phyloP scores from a whole-genome alignment of 2,888 invertebrate genomes.

The Trachelus tabidus region DNA sequence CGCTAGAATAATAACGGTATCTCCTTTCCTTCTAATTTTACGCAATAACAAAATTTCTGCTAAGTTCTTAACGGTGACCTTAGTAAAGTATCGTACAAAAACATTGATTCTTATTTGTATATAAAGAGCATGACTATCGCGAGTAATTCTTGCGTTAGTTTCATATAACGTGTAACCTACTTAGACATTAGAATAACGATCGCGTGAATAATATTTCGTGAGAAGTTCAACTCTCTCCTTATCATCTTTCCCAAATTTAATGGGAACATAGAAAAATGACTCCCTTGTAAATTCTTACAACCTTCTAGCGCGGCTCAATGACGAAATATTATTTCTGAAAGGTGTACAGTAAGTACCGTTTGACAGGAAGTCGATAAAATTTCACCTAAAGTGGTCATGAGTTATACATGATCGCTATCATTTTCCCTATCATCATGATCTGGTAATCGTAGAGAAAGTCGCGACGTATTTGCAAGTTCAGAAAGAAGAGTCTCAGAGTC shows the following conservation, averaged over 20 bases:
- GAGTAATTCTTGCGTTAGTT: neutral
- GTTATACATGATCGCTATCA: slow-evolving; percentile 23
- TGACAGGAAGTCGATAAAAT: neutral
- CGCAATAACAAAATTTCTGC: neutral
- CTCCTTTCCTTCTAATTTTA: neutral
- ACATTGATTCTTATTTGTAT: neutral
- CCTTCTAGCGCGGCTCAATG: too few species aligned
- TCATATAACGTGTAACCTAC: neutral
- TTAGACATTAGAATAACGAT: neutral
- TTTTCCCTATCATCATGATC: slow-evolving; percentile 21
- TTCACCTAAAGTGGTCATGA: neutral
- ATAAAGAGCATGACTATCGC: neutral
- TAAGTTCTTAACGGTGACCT: neutral
- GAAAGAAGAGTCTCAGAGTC: slow-evolving; percentile 48
- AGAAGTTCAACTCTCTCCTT: too few species aligned
- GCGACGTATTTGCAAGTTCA: slow-evolving; percentile 45
- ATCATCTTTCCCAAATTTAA: too few species aligned
- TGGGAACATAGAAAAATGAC: too few species aligned
- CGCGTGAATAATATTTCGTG: neutral
- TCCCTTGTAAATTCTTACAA: too few species aligned
- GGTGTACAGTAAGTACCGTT: neutral
- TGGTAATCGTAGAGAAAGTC: slow-evolving; percentile 28
- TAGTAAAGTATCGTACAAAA: neutral
- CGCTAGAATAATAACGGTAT: neutral
- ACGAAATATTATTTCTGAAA: neutral